Evolutionary conservation across 2,113 vertebrate genomes (phyloP).

Genomic region (Notarius lentiginosus): DNA sequence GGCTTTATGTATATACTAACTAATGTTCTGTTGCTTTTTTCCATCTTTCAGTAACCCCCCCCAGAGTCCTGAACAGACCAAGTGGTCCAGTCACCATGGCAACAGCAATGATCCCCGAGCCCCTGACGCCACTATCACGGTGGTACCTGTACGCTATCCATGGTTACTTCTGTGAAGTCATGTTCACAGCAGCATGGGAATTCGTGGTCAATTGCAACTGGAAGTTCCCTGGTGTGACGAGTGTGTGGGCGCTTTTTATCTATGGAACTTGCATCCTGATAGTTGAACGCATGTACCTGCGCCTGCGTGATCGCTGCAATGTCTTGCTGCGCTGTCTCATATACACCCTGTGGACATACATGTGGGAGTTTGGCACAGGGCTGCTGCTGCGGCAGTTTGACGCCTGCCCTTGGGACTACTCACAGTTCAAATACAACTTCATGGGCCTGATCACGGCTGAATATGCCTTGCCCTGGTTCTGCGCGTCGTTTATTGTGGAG

Average conservation of each 20-base stretch:
- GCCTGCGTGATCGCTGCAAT: conserved; percentile 81
- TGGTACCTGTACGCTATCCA: conserved; percentile 99
- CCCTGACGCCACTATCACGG: conserved; percentile 89
- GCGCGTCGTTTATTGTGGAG: conserved; percentile 91
- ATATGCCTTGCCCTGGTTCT: conserved; percentile 97
- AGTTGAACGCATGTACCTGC: conserved; percentile 93
- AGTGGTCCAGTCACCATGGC: conserved; percentile 56
- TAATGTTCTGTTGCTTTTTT: conserved; percentile 6
- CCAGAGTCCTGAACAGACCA: conserved; percentile 1
- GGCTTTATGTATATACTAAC: not conserved
- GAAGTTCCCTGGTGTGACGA: conserved; percentile 97
- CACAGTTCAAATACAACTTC: conserved; percentile 96
- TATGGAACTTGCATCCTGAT: conserved; percentile 98
- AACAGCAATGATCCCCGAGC: conserved; percentile 77
- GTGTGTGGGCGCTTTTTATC: conserved; percentile 97
- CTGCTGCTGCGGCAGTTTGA: conserved; percentile 90
- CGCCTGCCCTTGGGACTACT: conserved; percentile 98
- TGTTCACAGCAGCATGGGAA: conserved; percentile 98
- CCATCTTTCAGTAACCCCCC: conserved; percentile 40
- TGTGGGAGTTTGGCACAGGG: conserved; percentile 96
- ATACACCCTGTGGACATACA: conserved; percentile 95
- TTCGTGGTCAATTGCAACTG: conserved; percentile 95
- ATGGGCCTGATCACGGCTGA: conserved; percentile 96
- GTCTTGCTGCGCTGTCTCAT: conserved; percentile 89
- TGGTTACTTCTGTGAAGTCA: conserved; percentile 98